Evolutionary conservation across 2,113 vertebrate species (phyloP), one percentile per base, ranked within the genome.

Genomic region (Romanogobio albipinnatus): DNA sequence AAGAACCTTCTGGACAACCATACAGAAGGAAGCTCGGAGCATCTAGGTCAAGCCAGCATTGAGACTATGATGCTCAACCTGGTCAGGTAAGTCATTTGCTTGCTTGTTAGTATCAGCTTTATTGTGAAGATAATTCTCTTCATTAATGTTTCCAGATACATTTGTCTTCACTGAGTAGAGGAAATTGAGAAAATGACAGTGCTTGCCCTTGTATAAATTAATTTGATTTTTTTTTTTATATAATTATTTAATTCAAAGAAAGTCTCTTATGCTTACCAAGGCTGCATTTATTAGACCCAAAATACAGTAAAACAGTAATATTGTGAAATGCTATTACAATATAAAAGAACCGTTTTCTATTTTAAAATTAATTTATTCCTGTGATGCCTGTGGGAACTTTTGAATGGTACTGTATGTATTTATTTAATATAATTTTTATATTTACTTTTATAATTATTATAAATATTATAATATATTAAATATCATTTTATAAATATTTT

Each of bases 1-100:
- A 99, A 98, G 93, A 99, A 99, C 88, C 92, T 99, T 77, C 92
- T 99, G 14, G 98, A 99, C 91, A 99, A 97, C 93, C 96, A 98
- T 85, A 97, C 97, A 0, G 98, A 99, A 88, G 97, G 97, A 82
- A 99, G 97, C 92, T 98, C 98, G 0, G 97, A 99, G 81, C 98
- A 99, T 87, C 92, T 99, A 3, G 98, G 98, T 1, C 97, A 98
- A 93, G 98, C 97, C n/a, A 99, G 97, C 93, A 98, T 99, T 79
- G 98, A 99, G 93, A 97, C 97, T 76, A 99, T 99, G 98, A 99
- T 99, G 98, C 93, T 99, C 66, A 99, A 99, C 89, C 91, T 99
- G 86, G 98, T 99, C 90, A 96, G 98, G 98, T 98, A 90, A 94
- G 94, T 10, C 22, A 9, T 14, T 43, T 45, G 9, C 13, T 43